Base-by-base conservation (phyloP, 2,797 vertebrate species). In the Yasuhikotakia modesta region DNA sequence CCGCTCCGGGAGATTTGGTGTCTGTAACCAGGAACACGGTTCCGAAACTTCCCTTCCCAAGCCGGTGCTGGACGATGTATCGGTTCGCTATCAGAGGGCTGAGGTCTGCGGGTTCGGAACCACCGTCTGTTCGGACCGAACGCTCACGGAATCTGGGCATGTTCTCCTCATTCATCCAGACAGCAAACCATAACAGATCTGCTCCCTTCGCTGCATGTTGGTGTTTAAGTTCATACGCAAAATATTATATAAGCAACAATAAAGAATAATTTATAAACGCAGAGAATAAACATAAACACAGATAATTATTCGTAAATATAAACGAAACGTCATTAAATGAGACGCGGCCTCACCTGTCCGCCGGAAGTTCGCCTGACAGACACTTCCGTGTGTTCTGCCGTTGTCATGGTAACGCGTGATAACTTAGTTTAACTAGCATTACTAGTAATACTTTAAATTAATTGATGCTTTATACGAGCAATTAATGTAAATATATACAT, bases 41-140 rank as follows among this genome's bases (percentile, higher is more conserved):
- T 75, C 94, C 93, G 85, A 95, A 95, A 79, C 93, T 94, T 16
- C 94, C 95, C 30, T 84, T 92, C 79, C 93, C 94, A 80, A 95
- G 92, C 73, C 88, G 94, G 77, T 87, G 85, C 32, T 89, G 85
- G 79, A 93, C n/a, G 11, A 70, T 45, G 2, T 94, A 95, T 85
- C 93, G 91, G 86, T 91, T 87, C 24, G 93, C 94, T 70, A 95
- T 84, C 85, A 90, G 45, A 53, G 82, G 61, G 46, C 80, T 64
- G 46, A 83, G 84, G 52, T 45, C 69, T 43, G 79, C 21, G 27
- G 4, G n/a, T n/a, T n/a, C 61, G 16, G 13, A 24, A 50, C 4
- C 63, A 48, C 8, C 16, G 32, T 2, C 27, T 24, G 32, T 46
- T 27, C 71, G 61, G 2, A 57, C 39, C 67, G 58, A 67, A 21